Base-by-base conservation (phyloP, 2,888 invertebrate species). In the Dicyrtoma fusca region DNA sequence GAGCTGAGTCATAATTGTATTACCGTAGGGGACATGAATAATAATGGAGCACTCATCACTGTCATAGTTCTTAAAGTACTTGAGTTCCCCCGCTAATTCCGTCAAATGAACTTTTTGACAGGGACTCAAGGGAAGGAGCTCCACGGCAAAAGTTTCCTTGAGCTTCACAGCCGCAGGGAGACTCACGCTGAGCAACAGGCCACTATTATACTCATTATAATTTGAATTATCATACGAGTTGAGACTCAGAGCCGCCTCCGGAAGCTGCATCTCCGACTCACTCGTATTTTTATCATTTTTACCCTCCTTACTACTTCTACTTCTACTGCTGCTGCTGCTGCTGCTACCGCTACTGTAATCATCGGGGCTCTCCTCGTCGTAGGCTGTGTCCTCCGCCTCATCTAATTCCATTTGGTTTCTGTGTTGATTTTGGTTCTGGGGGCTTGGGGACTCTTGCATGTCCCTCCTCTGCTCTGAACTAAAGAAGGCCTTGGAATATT, bases 21-120 rank as follows among this genome's bases (percentile, higher is more conserved):
- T 77, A 17, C 80, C 80, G 42, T 77, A 80, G 1, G 80, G 80
- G 45, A 80, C 79, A 69, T 80, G 80, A 73, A 80, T 79, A 69
- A 76, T 75, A 73, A 80, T 76, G 45, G 78, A 78, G 68, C 80
- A 80, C 69, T 76, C 75, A 45, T 79, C 77, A 42, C 42, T 49
- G 6, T 68, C 69, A 21, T 64, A 51, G 55, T 75, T 75, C 55
- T 75, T 74, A 21, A 71, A 71, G 74, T 79, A 80, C 73, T 75
- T 76, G 51, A 79, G 26, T 62, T 74, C 69, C 10, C 80, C 80
- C 44, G 71, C 75, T 21, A 79, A 70, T 13, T 74, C 76, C 17
- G 72, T 76, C 11, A 80, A 62, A 19, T 71, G 55, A 25, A 79
- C 79, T 69, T 77, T 75, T 59, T 78, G 78, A 71, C 80, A 80